Evolutionary conservation across 2,797 vertebrate species (phyloP).

Genomic region (Rousettus madagascariensis): DNA sequence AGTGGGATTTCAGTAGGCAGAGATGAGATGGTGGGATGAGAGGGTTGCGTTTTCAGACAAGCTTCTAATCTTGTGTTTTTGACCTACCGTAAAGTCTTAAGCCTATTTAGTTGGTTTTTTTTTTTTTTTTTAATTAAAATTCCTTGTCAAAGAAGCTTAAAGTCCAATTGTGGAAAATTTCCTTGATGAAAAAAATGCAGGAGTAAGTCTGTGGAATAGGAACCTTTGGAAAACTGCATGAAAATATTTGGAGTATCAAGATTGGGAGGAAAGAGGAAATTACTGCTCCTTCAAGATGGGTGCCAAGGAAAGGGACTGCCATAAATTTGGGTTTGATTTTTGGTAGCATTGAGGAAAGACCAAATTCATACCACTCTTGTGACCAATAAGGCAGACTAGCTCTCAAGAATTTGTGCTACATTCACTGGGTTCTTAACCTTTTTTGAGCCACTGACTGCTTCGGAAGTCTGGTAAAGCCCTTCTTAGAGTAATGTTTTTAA

Average conservation of each 20-base stretch:
- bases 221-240: conserved; percentile 12
- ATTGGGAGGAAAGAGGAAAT: neutral
- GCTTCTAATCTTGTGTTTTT: conserved; percentile 1
- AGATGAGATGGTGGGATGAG: neutral
- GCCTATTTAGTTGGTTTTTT: neutral
- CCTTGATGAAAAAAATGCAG: conserved; percentile 21
- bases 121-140: neutral
- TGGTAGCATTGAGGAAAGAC: neutral
- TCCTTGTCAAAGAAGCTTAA: neutral
- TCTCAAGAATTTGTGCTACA: neutral
- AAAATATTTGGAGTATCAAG: conserved; percentile 2
- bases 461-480: neutral
- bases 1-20: neutral
- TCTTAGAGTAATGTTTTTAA: conserved; percentile 30
- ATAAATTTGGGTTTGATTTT: neutral
- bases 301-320: neutral
- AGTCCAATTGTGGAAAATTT: neutral
- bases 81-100: neutral
- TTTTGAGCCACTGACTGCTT: neutral
- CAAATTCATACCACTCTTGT: neutral
- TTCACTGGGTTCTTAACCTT: neutral
- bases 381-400: neutral
- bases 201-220: neutral
- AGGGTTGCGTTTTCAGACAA: conserved; percentile 31
- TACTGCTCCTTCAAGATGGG: neutral